These are phyloP conservation scores for Escarpia spicata DNA, from an alignment of 2,888 invertebrate genomes.

Conservation along the genomic window DNA sequence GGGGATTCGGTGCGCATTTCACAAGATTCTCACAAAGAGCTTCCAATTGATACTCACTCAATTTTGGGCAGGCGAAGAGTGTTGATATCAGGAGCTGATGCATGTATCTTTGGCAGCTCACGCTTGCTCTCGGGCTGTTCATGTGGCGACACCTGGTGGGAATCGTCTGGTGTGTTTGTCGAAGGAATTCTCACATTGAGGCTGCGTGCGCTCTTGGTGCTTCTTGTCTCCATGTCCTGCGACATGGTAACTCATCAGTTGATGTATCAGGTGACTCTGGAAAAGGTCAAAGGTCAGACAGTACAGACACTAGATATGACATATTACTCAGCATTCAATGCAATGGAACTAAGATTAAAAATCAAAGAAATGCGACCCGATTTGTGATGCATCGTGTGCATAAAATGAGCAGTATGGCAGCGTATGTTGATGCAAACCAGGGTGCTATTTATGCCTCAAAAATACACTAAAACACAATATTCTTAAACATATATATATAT, in stretches of 20 bases:
- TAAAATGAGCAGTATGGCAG: no score
- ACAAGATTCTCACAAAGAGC: not conserved
- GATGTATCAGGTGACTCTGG: not conserved
- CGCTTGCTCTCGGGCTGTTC: not conserved
- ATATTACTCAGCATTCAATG: not conserved
- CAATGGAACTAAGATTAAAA: not conserved
- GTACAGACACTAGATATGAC: not conserved
- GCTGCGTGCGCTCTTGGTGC: not conserved
- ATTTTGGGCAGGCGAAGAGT: not conserved
- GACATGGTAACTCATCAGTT: not conserved
- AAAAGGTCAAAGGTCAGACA: not conserved
- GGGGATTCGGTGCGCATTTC: no score
- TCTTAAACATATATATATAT: no score
- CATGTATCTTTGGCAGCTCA: not conserved
- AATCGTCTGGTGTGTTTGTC: not conserved
- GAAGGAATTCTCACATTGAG: not conserved
- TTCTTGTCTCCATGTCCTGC: not conserved
- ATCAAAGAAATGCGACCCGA: no score
- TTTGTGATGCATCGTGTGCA: no score
- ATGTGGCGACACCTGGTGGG: not conserved
- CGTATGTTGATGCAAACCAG: no score
- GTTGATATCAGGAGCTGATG: not conserved
- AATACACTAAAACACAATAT: no score
- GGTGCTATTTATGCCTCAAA: no score
- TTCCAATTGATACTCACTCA: not conserved